phyloP scores from a whole-genome alignment of 1,140 invertebrate genomes.

The Micrasema minimum region DNA sequence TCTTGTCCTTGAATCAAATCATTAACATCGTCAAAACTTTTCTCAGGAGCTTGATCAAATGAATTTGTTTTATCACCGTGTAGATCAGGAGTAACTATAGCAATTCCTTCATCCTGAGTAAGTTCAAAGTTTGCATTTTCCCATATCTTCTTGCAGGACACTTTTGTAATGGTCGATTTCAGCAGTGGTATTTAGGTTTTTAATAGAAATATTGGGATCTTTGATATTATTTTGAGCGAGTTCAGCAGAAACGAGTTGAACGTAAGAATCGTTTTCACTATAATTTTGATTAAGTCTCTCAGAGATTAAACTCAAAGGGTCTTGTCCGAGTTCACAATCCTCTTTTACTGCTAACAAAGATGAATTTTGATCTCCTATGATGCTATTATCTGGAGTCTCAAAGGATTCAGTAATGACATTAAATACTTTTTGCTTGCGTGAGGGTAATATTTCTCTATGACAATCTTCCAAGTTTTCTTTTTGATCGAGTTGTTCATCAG shows the following conservation, averaged over 20 bases:
- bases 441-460: background rate
- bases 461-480: background rate
- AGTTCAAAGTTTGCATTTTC: background rate
- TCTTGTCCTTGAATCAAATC: too few species aligned
- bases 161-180: background rate
- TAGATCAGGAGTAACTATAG: constrained; percentile 10
- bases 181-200: background rate
- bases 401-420: constrained; percentile 49
- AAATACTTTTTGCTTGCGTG: constrained; percentile 44
- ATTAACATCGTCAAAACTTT: too few species aligned
- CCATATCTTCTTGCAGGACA: background rate
- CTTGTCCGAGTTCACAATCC: constrained; percentile 47
- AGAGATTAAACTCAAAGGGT: constrained; percentile 29
- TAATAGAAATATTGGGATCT: background rate
- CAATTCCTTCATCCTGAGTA: constrained; percentile 26
- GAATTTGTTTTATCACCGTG: background rate
- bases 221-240: background rate
- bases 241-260: background rate
- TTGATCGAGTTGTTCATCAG: constrained; percentile 3
- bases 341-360: constrained; percentile 12
- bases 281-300: background rate
- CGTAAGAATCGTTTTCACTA: background rate
- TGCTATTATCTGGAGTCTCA: constrained; percentile 46
- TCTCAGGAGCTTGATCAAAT: too few species aligned
- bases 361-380: constrained; percentile 24